Base-by-base conservation (phyloP, 23 tunicate species). In the Styela plicata region DNA sequence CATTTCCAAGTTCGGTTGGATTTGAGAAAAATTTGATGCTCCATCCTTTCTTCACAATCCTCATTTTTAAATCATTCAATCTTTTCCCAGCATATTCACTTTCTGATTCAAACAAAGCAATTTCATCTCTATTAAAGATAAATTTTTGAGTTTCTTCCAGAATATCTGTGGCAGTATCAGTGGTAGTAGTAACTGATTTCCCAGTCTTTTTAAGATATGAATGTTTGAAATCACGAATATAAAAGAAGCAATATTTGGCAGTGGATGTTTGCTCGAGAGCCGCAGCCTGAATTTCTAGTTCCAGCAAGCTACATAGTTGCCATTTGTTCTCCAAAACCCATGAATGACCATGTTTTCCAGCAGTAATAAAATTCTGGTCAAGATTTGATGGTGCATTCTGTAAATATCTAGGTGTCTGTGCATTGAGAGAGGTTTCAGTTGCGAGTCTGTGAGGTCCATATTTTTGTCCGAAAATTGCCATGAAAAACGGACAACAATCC, bases 241-340 rank as follows among this genome's bases (percentile, higher is more conserved):
- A 91, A 84, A 91, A 86, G 36, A 34, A 91, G 34, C 97, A 86
- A 44, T 86, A 62, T 57, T 85, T 85, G 65, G 96, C 82, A 52
- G 66, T 69, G 1, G 79, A 32, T 0, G 30, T 34, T 34, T 82
- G 74, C n/a, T 63, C 37, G 63, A 91, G 82, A 22, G 78, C 79
- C 33, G 97, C 90, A 24, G 80, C 52, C 18, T 82, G 53, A 0
- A 91, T 78, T 73, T 91, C 97, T 25, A 91, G 37, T 37, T 91
- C 90, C 84, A 91, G 69, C 82, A 86, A 82, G 37, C 97, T 91
- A 69, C 97, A 91, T 2, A 32, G 5, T 24, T 86, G 97, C 64
- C 69, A 83, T 52, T 82, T 53, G 22, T 57, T 33, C 17, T 91
- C 87, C 77, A 91, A 18, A 68, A 91, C 84, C 97, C 97, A 91